Base-by-base conservation (phyloP, 2,113 vertebrate genomes). In the Phylloscopus whistleri region DNA sequence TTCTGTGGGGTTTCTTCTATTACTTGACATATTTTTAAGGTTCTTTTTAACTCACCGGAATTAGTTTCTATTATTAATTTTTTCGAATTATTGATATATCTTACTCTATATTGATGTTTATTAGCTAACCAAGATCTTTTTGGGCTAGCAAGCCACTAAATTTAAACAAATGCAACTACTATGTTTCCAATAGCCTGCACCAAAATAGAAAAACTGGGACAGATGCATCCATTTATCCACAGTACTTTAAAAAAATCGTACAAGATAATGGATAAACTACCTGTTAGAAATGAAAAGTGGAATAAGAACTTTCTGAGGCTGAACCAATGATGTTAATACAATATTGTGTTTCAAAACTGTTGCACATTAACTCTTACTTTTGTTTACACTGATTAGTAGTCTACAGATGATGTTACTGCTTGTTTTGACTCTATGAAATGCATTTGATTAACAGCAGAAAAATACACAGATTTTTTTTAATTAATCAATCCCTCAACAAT, bases 1-100 rank as follows among this genome's bases (percentile, higher is more conserved):
- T 77, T 69, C 31, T 21, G 5, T 21, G 12, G 2, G 0, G 0
- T 6, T 56, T 56, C 52, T 66, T 21, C 13, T 27, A 52, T 19
- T 30, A 73, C 16, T 6, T 33, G 14, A 41, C 5, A 20, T 24
- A 33, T 3, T 64, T 85, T 19, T 44, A 53, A 24, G 10, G 10
- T 49, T 24, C 27, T 60, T 58, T 67, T 59, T 26, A 7, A 48
- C 49, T 39, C 8, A 27, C 11, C 53, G 4, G 9, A 68, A 35
- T 60, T 64, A 66, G 4, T 8, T 52, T 85, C 48, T 56, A 11
- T n/a, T 26, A 37, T 35, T 68, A 13, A 2, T n/a, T 70, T 95
- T 84, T 75, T 30, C 7, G 18, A 87, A 12, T n/a, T 84, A 41
- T 58, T 59, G 31, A 70, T 37, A 86, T 77, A 31, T 33, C 17